Percentiles rank a stretch among this genome's conserved stretches.
Conservation (phyloP, 1,140 invertebrate species). For the Aethina tumida region DNA sequence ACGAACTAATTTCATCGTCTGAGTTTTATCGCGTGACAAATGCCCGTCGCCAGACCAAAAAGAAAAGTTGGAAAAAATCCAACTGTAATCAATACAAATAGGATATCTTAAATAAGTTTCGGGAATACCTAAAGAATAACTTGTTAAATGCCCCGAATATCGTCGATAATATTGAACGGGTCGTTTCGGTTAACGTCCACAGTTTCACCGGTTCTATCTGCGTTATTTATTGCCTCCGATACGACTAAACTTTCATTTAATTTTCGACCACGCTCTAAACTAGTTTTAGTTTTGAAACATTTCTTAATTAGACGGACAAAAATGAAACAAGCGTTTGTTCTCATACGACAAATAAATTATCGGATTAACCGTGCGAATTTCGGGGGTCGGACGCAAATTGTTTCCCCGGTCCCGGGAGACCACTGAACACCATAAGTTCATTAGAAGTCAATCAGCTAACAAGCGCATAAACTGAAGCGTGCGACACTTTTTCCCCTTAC, state of each 20-base stretch:
- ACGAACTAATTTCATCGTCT: conserved; percentile 13
- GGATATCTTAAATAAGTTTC: conserved; percentile 9
- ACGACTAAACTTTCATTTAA: conserved; percentile 8
- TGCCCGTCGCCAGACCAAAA: conserved; percentile 13
- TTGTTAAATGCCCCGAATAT: conserved; percentile 12
- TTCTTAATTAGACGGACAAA: too few relatives aligned
- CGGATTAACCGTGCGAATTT: too few relatives aligned
- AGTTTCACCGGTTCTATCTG: conserved; percentile 10
- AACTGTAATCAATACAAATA: conserved; percentile 15
- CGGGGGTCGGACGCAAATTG: too few relatives aligned
- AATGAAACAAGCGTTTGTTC: too few relatives aligned
- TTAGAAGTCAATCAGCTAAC: conserved; percentile 31
- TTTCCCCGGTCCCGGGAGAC: conserved; percentile 19
- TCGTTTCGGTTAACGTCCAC: background rate
- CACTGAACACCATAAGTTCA: conserved; percentile 30
- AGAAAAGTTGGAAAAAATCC: conserved; percentile 13
- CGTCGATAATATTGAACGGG: too few relatives aligned
- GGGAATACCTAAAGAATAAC: conserved; percentile 10
- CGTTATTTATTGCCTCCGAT: conserved; percentile 8
- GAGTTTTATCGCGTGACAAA: conserved; percentile 16
- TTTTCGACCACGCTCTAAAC: conserved; percentile 2
- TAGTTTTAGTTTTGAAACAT: conserved; percentile 6
- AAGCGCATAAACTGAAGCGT: conserved; percentile 22
- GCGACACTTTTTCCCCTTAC: too few relatives aligned
- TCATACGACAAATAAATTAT: too few relatives aligned